Evolutionary conservation across 2,888 invertebrate species (phyloP).

Genomic region (Incurvaria masculella): DNA sequence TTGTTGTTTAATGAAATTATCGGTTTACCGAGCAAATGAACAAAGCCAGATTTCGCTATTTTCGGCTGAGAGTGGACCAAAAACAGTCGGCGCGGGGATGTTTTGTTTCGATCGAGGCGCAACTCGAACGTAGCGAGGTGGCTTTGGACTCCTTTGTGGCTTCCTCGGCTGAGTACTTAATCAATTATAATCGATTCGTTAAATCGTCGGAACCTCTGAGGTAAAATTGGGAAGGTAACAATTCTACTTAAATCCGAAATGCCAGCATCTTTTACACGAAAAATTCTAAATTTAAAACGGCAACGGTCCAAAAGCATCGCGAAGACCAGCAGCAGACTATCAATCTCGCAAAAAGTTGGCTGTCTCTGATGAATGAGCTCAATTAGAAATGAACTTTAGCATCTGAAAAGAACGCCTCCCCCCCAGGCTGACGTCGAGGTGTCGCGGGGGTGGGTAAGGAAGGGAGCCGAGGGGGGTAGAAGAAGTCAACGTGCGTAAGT

Average conservation of each 20-base stretch:
- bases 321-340: no score
- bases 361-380: constrained; percentile 21
- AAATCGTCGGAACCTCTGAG: constrained; percentile 24
- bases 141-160: constrained; percentile 45
- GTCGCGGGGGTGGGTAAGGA: constrained; percentile 1
- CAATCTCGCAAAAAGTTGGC: neutral
- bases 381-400: constrained; percentile 27
- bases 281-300: no score
- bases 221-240: no score
- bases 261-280: no score
- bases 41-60: constrained; percentile 52
- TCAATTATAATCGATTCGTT: constrained; percentile 55
- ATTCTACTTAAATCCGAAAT: no score
- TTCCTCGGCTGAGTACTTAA: constrained; percentile 43
- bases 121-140: no score
- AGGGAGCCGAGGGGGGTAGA: constrained; percentile 19
- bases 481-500: constrained; percentile 15
- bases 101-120: constrained; percentile 40
- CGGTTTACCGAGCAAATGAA: constrained; percentile 57
- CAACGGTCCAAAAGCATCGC: no score
- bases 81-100: constrained; percentile 29
- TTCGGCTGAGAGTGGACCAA: constrained; percentile 32
- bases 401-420: constrained; percentile 37
- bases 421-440: constrained; percentile 19
- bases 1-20: constrained; percentile 58